These are phyloP conservation scores for Asteroscopus sphinx DNA, from an alignment of 2,888 invertebrate species.

Conservation along the genomic window DNA sequence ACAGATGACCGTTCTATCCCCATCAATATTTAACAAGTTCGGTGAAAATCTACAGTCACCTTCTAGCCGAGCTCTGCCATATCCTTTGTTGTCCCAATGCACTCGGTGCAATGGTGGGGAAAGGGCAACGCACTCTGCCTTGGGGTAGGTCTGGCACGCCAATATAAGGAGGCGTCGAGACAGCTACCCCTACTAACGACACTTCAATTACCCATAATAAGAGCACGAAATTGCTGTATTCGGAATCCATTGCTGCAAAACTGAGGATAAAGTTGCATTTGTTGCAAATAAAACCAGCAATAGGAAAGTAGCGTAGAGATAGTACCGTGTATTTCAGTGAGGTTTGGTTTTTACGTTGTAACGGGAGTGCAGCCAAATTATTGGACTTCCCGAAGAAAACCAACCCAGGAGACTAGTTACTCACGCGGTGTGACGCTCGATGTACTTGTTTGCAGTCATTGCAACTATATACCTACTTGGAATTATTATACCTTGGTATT, in stretches of 20 bases:
- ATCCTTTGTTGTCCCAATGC: slow-evolving; percentile 69
- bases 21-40: slow-evolving; percentile 45
- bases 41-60: slow-evolving; percentile 48
- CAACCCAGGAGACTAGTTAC: slow-evolving; percentile 70
- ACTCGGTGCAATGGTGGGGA: slow-evolving; percentile 58
- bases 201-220: slow-evolving; percentile 60
- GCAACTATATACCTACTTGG: slow-evolving; percentile 32
- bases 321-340: background rate
- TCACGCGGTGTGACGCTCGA: slow-evolving; percentile 65
- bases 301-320: slow-evolving; percentile 39
- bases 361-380: slow-evolving; percentile 78
- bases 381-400: slow-evolving; percentile 79
- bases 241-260: slow-evolving; percentile 57
- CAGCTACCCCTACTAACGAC: slow-evolving; percentile 62
- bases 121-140: slow-evolving; percentile 73
- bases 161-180: slow-evolving; percentile 72
- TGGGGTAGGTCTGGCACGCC: slow-evolving; percentile 84
- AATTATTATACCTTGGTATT: slow-evolving; percentile 44
- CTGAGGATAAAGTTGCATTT: rapidly evolving
- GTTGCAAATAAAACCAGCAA: slow-evolving; percentile 41
- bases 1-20: slow-evolving; percentile 30
- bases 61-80: slow-evolving; percentile 45
- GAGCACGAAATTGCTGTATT: background rate
- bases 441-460: slow-evolving; percentile 54
- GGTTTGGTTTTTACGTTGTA: slow-evolving; percentile 44